These are phyloP conservation scores for Xestoiulus laeticollis DNA, from an alignment of 2,888 invertebrate genomes.

Conservation along the genomic window DNA sequence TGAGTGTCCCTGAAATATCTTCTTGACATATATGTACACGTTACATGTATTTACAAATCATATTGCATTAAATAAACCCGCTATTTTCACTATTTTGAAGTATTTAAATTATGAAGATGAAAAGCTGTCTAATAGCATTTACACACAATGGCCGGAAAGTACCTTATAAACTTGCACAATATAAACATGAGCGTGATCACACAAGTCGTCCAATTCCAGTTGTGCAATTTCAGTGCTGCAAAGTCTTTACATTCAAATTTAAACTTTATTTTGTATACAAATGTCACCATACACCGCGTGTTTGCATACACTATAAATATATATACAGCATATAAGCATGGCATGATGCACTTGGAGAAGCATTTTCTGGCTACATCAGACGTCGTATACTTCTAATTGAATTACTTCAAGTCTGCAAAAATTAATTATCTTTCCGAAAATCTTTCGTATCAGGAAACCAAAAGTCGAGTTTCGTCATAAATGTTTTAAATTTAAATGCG, in stretches of 20 bases:
- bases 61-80: neutral
- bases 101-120: neutral
- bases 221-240: neutral
- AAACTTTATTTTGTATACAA: constrained; percentile 29
- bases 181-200: neutral
- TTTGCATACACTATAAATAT: constrained; percentile 18
- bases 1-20: neutral
- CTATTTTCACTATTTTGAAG: neutral
- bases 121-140: neutral
- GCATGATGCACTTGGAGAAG: neutral
- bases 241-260: neutral
- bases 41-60: neutral
- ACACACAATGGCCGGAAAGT: constrained; percentile 10
- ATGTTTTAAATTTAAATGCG: neutral
- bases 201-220: neutral
- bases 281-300: neutral
- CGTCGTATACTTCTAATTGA: neutral
- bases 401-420: neutral
- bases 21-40: no score
- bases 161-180: neutral
- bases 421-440: neutral
- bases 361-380: neutral
- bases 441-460: neutral
- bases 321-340: neutral
- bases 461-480: neutral